These are phyloP conservation scores for Cantharis nigra DNA, from an alignment of 2,888 invertebrate species.

Conservation along the genomic window DNA sequence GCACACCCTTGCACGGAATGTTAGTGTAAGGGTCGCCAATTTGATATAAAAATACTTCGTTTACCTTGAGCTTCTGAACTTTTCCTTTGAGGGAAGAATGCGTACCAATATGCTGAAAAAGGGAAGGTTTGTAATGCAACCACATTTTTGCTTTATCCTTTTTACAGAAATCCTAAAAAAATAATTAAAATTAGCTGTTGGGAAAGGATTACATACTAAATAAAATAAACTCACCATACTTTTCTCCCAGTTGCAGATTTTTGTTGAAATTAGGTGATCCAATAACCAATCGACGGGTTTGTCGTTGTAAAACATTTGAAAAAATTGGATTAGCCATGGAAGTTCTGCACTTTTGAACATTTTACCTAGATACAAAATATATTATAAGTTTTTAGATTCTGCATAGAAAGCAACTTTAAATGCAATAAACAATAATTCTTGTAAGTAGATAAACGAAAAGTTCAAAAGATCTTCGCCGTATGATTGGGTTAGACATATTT, in stretches of 20 bases:
- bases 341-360: constrained; percentile 89
- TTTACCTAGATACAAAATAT: constrained; percentile 63
- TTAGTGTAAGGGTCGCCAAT: not conserved
- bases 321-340: constrained; percentile 85
- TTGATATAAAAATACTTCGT: constrained; percentile 17
- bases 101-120: constrained; percentile 95
- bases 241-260: constrained; percentile 84
- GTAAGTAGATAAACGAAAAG: not conserved
- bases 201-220: not conserved
- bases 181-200: not conserved
- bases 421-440: not conserved
- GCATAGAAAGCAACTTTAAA: not conserved
- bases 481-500: not conserved
- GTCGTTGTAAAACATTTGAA: constrained; percentile 93
- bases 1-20: not conserved
- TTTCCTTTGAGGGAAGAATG: constrained; percentile 95
- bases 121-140: constrained; percentile 84
- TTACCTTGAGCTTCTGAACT: constrained; percentile 91
- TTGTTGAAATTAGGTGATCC: constrained; percentile 85
- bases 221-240: constrained; percentile 63
- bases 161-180: constrained; percentile 80
- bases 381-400: not conserved
- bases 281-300: constrained; percentile 97
- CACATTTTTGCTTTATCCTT: constrained; percentile 77
- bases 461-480: not conserved